Percentiles rank a stretch among this genome's conserved stretches.
These are phyloP conservation scores for Meghimatium bilineatum DNA, from an alignment of 2,888 invertebrate genomes.

Conservation along the genomic window DNA sequence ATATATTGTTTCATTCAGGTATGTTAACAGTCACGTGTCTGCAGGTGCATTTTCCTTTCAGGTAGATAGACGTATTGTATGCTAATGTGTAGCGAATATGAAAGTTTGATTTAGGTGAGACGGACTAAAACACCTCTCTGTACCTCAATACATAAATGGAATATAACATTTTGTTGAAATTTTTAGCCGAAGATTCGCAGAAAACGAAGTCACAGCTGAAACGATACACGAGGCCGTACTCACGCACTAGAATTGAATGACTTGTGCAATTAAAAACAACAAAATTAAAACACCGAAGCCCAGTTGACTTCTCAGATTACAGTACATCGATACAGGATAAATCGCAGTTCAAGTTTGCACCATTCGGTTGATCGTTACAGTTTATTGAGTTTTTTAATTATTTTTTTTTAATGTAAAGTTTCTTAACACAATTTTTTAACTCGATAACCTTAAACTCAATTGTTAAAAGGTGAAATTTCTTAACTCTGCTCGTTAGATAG, in stretches of 20 bases:
- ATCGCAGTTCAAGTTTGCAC: not conserved
- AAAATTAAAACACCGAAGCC: not conserved
- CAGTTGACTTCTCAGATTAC: not conserved
- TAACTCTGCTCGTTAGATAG: no score
- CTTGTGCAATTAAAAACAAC: not conserved
- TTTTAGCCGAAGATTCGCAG: not conserved
- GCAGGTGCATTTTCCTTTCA: constrained; percentile 26
- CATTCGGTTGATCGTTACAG: constrained; percentile 23
- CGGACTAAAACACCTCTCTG: not conserved
- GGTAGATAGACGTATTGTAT: not conserved
- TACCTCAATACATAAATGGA: not conserved
- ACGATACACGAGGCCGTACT: no score
- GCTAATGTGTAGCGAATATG: not conserved
- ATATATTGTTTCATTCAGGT: not conserved
- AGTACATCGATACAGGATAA: constrained; percentile 18
- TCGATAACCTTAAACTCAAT: no score
- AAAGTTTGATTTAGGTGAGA: not conserved
- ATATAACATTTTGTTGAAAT: not conserved
- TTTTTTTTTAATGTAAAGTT: not conserved
- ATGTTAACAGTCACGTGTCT: constrained; percentile 34
- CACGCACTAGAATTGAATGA: not conserved
- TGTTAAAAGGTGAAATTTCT: no score
- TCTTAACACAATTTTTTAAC: no score
- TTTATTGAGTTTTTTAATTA: not conserved
- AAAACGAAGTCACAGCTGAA: no score